Conservation (phyloP, 2,797 vertebrate genomes). For the Eulemur albifrons region DNA sequence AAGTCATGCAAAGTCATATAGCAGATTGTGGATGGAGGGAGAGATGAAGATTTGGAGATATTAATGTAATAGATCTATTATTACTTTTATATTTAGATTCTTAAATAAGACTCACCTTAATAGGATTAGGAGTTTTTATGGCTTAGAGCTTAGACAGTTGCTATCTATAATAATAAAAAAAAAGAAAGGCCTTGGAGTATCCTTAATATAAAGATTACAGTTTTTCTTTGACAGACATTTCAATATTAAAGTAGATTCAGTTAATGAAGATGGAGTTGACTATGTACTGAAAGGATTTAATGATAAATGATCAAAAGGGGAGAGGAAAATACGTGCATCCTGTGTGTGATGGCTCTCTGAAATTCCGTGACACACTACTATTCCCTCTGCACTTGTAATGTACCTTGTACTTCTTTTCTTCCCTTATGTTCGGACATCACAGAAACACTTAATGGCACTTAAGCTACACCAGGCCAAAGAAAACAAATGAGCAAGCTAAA, state of each 20-base stretch:
- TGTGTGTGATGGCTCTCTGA: neutral
- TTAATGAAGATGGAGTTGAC: neutral
- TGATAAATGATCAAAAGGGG: neutral
- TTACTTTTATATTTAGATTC: neutral
- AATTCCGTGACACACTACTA: neutral
- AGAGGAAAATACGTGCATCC: neutral
- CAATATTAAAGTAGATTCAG: neutral
- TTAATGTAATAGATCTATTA: neutral
- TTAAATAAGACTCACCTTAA: neutral
- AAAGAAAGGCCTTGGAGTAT: neutral
- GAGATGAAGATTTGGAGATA: neutral
- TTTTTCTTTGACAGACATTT: neutral
- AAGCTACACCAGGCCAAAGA: neutral
- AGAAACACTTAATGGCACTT: neutral
- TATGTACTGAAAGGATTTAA: neutral
- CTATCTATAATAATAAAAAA: neutral
- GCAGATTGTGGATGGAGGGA: neutral
- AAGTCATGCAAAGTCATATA: neutral
- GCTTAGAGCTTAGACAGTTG: neutral
- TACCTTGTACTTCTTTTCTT: neutral
- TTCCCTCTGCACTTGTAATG: neutral
- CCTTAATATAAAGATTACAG: neutral
- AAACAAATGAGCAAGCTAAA: conserved; percentile 41
- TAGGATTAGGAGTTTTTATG: neutral
- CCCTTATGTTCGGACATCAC: neutral